Conservation (phyloP, 2,113 vertebrate genomes). For the Sula dactylatra region DNA sequence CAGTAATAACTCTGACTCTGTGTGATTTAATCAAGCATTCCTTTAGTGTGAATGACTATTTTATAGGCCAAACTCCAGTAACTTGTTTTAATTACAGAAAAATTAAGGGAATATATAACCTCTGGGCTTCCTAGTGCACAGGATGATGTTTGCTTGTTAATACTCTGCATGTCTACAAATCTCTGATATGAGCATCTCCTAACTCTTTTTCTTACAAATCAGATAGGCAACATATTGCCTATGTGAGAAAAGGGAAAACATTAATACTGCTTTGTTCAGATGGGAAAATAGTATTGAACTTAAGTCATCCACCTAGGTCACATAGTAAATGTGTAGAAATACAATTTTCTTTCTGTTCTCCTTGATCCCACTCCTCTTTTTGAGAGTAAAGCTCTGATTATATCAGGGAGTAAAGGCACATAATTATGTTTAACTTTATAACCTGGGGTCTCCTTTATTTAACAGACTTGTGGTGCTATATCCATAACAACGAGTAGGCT, state of each 20-base stretch:
- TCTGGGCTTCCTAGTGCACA: neutral
- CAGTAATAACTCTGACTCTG: neutral
- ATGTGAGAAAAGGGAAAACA: neutral
- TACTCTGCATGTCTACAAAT: neutral
- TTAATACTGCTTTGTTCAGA: neutral
- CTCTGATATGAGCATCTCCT: neutral
- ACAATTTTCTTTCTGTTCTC: fast-evolving
- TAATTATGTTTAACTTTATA: neutral
- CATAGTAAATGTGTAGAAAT: neutral
- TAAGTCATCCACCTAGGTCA: neutral
- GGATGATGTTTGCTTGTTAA: neutral
- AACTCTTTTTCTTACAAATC: neutral
- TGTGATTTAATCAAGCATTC: neutral
- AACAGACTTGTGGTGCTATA: neutral
- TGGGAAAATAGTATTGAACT: neutral
- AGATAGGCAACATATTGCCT: neutral
- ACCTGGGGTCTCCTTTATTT: neutral
- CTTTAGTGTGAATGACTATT: neutral
- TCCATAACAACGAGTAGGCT: neutral
- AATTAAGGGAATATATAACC: neutral
- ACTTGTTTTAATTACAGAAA: neutral
- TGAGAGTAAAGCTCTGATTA: neutral
- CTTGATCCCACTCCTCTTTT: neutral
- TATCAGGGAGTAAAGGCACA: neutral
- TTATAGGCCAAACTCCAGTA: neutral